Base-by-base conservation (phyloP, 2,888 invertebrate genomes). In the Ormia ochracea region DNA sequence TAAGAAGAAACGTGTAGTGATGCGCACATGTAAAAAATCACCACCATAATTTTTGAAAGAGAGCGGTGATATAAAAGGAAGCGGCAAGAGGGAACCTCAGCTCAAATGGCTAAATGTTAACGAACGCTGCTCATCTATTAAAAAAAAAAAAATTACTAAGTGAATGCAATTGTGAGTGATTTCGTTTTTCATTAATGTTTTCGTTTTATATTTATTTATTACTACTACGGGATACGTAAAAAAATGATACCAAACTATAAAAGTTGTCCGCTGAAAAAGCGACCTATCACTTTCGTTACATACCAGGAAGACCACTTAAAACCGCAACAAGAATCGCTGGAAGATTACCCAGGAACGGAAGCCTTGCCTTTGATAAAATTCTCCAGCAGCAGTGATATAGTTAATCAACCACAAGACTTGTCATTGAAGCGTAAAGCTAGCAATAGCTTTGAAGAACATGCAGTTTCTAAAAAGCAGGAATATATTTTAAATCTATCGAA, bases 241-340 rank as follows among this genome's bases (percentile, higher is more conserved):
- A 4, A 63, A 65, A 87, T 86, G 86, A 81, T 84, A 70, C 69
- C 83, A 82, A 77, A 95, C 90, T 96, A 96, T 90, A 95, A 96
- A 88, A 94, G 95, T 91, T 96, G 96, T 88, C 96, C 96, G 90
- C 92, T 96, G 84, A 96, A 96, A 91, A 96, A 96, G 92, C 93
- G 96, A 90, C 96, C 96, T 82, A 94, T 96, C 87, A 84, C 93
- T 85, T 92, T 94, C 84, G 91, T 93, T 89, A 92, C 93, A 88
- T 91, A 93, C 89, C 91, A 92, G 87, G 92, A 92, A 88, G 92
- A 72, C 43, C 33, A 69, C 2, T 17, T 54, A 31, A n/a, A n/a
- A n/a, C n/a, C n/a, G n/a, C 59, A 65, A 50, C 59, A 61, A 48
- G 26, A 38, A 12, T 7, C 61, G 4, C 7, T 19, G 0, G 58